Conservation (phyloP, 2,113 vertebrate species). For the Arenaria interpres region DNA sequence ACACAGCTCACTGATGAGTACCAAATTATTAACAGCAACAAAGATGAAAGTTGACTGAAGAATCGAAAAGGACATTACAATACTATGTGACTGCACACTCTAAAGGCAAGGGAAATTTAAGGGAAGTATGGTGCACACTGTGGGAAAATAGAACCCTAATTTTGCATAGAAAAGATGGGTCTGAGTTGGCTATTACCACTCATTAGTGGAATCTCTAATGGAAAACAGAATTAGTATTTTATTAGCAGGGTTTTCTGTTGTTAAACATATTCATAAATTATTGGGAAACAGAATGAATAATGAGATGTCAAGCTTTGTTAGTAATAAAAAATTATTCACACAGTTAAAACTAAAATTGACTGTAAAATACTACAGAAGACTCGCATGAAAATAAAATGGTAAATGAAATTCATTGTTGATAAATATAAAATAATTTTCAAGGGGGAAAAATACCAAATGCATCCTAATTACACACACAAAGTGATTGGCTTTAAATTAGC, state of each 20-base stretch:
- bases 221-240: not conserved
- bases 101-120: not conserved
- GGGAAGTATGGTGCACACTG: not conserved
- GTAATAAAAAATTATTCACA: slow-evolving; percentile 7
- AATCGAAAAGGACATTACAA: not conserved
- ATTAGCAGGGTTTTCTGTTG: not conserved
- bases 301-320: slow-evolving; percentile 37
- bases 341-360: slow-evolving; percentile 29
- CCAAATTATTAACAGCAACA: not conserved
- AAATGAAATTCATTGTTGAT: slow-evolving; percentile 39
- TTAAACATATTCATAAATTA: slow-evolving; percentile 35
- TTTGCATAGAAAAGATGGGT: not conserved
- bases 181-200: not conserved
- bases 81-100: not conserved
- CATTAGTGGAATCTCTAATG: not conserved
- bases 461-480: slow-evolving; percentile 32
- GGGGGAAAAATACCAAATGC: slow-evolving; percentile 4
- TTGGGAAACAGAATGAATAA: slow-evolving; percentile 18
- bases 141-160: not conserved
- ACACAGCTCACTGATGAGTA: not conserved
- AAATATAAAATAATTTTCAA: slow-evolving; percentile 52
- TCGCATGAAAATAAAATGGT: not conserved
- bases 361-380: slow-evolving; percentile 19
- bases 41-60: not conserved
- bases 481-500: slow-evolving; percentile 25